These are phyloP conservation scores for Morone saxatilis DNA, from an alignment of 2,113 vertebrate species.

Conservation along the genomic window DNA sequence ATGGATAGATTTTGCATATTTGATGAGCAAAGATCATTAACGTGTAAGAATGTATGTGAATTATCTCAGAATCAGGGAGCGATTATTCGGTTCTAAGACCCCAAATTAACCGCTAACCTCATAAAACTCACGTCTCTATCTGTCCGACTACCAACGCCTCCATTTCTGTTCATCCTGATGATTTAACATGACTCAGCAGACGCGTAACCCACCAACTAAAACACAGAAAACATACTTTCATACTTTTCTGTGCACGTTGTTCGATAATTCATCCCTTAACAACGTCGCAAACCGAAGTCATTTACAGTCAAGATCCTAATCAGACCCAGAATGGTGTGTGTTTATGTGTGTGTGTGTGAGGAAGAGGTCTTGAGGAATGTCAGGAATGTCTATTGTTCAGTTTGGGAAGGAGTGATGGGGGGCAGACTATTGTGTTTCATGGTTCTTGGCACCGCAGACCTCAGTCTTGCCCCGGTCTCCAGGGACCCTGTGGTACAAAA, in stretches of 20 bases:
- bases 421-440: slow-evolving; percentile 77
- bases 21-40: not conserved
- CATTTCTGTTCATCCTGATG: not conserved
- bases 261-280: slow-evolving; percentile 4
- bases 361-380: slow-evolving; percentile 75
- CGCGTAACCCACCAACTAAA: not conserved
- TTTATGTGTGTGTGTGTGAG: slow-evolving; percentile 47
- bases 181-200: slow-evolving; percentile 1
- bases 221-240: slow-evolving; percentile 19
- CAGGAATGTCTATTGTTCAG: slow-evolving; percentile 79
- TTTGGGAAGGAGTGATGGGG: slow-evolving; percentile 60
- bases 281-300: slow-evolving; percentile 14
- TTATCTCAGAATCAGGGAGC: no score
- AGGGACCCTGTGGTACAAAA: slow-evolving; percentile 58
- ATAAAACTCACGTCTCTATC: not conserved
- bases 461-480: slow-evolving; percentile 62
- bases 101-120: not conserved
- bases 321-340: slow-evolving; percentile 44
- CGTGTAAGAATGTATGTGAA: not conserved
- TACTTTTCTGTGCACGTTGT: slow-evolving; percentile 14
- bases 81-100: not conserved
- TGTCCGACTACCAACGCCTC: not conserved
- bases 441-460: slow-evolving; percentile 71
- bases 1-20: no score
- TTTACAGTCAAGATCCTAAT: slow-evolving; percentile 55